Base-by-base conservation (phyloP, 92 coral and sea anemone genomes). In the Palythoa grandiflora region DNA sequence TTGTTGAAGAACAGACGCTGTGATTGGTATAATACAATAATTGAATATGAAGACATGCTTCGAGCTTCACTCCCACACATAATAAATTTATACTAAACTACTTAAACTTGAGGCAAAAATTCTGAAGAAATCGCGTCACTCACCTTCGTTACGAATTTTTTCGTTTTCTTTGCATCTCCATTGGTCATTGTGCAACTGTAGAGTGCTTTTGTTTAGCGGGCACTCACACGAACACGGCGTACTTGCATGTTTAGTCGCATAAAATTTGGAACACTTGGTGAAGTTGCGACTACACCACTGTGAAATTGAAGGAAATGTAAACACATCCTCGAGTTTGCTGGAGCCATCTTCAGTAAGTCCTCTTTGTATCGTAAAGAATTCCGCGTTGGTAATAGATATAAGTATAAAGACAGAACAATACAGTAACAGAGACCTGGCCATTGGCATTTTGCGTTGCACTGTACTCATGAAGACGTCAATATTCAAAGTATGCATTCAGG, bases 331-430 rank as follows among this genome's bases (percentile, higher is more conserved):
- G 2, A 66, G 59, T 28, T 81, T 81, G 76, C 66, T 81, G 2
- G 86, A 81, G 17, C 86, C 86, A 5, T 15, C 19, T 47, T 65
- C 86, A 17, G 75, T 66, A 9, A 19, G 11, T 81, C 86, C 86
- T 65, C 86, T 20, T 39, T 37, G 71, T 6, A 66, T 28, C 12
- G 86, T 65, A 60, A 66, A 81, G 44, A 13, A 37, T 65, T 68
- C 75, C 63, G 86, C 21, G 38, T 68, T 65, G 54, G 75, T 28
- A 48, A 48, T 10, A 17, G 86, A 81, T 13, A 28, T 47, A 37
- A 81, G 63, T 2, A 50, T 44, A 8, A 19, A 8, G 21, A 81
- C 5, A 12, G 54, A 28, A 21, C 44, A 81, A 81, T 38, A 81
- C 36, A 68, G 21, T 40, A 47, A n/a, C 28, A 17, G 38, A 21